Percentiles rank a stretch among this genome's conserved stretches.
These are phyloP conservation scores for Dallia pectoralis DNA, from an alignment of 2,797 vertebrate genomes.

Conservation along the genomic window DNA sequence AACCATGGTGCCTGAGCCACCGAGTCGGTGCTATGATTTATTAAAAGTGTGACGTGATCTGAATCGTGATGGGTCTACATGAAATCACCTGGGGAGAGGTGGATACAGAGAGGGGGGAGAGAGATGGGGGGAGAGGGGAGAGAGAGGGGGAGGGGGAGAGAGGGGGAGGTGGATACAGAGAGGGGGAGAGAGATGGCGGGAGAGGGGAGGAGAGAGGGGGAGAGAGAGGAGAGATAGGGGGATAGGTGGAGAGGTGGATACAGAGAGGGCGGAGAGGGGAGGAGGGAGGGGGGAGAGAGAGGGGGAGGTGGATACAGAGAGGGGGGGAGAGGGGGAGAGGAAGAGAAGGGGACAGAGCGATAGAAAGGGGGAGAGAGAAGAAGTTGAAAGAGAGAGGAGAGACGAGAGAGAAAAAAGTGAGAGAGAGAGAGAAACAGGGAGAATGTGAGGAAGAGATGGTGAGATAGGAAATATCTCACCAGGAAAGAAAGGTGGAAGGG, in stretches of 20 bases:
- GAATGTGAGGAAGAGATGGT: neutral
- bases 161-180: slow-evolving; percentile 40
- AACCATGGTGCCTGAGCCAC: slow-evolving; percentile 50
- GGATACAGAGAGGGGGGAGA: slow-evolving; percentile 20
- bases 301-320: neutral
- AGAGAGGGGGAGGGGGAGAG: neutral
- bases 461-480: too few relatives aligned
- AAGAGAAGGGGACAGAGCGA: too few relatives aligned
- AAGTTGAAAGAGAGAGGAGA: slow-evolving; percentile 32
- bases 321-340: slow-evolving; percentile 6
- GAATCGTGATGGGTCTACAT: slow-evolving; percentile 49
- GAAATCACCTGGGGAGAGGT: slow-evolving; percentile 34
- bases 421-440: neutral
- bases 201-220: slow-evolving; percentile 35
- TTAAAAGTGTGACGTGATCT: slow-evolving; percentile 63
- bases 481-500: neutral
- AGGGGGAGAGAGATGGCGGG: slow-evolving; percentile 35
- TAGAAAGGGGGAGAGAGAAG: too few relatives aligned
- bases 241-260: neutral
- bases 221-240: neutral
- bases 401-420: too few relatives aligned
- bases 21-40: slow-evolving; percentile 63
- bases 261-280: neutral
- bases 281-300: neutral
- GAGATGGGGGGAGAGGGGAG: slow-evolving; percentile 17